Evolutionary conservation across 2,888 invertebrate species (phyloP).

Genomic region (Leptinotarsa peninsularis): DNA sequence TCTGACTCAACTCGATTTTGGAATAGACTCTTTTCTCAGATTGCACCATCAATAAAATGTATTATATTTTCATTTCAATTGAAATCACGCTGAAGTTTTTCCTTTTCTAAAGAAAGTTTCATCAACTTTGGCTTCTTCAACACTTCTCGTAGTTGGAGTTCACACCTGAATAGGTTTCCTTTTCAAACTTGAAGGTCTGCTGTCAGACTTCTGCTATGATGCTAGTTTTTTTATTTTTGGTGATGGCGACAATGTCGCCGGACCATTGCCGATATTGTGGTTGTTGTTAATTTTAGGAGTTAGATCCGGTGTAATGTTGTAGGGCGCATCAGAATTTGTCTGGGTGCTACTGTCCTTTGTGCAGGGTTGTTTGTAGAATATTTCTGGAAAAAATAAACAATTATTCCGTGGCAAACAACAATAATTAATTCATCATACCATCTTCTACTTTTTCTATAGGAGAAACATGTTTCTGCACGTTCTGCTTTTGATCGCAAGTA

Average conservation of each 20-base stretch:
- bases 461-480: slow-evolving; percentile 73
- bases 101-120: neutral
- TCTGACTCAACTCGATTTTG: no score
- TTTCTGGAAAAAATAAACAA: slow-evolving; percentile 36
- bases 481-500: slow-evolving; percentile 76
- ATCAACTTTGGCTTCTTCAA: neutral
- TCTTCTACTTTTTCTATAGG: slow-evolving; percentile 62
- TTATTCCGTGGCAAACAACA: neutral
- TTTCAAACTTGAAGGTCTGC: slow-evolving; percentile 62
- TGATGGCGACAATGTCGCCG: slow-evolving; percentile 55
- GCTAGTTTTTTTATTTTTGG: slow-evolving; percentile 60
- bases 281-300: slow-evolving; percentile 63
- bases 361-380: slow-evolving; percentile 53
- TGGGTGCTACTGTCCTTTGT: slow-evolving; percentile 63
- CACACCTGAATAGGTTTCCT: slow-evolving; percentile 64
- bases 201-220: slow-evolving; percentile 61
- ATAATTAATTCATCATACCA: slow-evolving; percentile 31
- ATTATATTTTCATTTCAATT: neutral
- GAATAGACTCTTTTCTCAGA: no score
- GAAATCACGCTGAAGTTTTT: neutral
- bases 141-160: slow-evolving; percentile 18
- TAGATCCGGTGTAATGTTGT: slow-evolving; percentile 56
- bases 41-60: neutral
- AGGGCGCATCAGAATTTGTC: slow-evolving; percentile 54
- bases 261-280: slow-evolving; percentile 62